Base-by-base conservation (phyloP, 2,113 vertebrate genomes). In the Oryzias woworae region DNA sequence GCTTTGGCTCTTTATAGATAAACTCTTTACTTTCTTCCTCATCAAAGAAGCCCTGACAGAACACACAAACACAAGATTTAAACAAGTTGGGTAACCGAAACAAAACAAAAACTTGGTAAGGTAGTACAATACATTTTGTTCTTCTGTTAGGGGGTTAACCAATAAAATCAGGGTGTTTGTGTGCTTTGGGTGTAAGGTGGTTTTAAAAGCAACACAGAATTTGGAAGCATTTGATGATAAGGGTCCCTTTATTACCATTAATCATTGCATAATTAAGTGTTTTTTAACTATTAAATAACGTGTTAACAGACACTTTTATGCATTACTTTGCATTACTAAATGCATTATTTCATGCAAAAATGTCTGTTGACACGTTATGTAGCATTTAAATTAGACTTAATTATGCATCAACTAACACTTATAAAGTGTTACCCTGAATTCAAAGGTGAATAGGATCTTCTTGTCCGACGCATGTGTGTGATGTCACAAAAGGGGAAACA, bases 11-110 rank as follows among this genome's bases (percentile, higher is more conserved):
- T 80, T 99, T 99, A 77, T 99, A 99, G 79, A 99, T 98, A 55
- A 98, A 99, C 75, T 99, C 97, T 85, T 99, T 98, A 66, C 95
- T 97, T 85, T 99, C 97, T 74, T 99, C 97, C 66, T 99, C 97
- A 77, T 99, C 97, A 89, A 99, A 99, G 89, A 98, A 98, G 0
- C 96, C 95, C 97, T 99, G 71, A 1, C 12, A 43, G 41, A 67
- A 73, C 68, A 85, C 20, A 81, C 87, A 85, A 10, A 75, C 24
- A 51, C 53, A 36, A 36, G 36, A 36, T 12, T 13, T 12, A 12
- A 12, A 36, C 8, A 36, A 36, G 36, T 36, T 36, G 2, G 8
- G 10, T 2, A 36, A 36, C 8, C 36, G 12, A 36, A 12, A 36
- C 2, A 10, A 36, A 28, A 28, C 7, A 3, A 28, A 28, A 28